Evolutionary conservation across 2,888 invertebrate genomes (phyloP), one percentile per base, ranked within the genome.

Genomic region (Sialis fuliginosa): DNA sequence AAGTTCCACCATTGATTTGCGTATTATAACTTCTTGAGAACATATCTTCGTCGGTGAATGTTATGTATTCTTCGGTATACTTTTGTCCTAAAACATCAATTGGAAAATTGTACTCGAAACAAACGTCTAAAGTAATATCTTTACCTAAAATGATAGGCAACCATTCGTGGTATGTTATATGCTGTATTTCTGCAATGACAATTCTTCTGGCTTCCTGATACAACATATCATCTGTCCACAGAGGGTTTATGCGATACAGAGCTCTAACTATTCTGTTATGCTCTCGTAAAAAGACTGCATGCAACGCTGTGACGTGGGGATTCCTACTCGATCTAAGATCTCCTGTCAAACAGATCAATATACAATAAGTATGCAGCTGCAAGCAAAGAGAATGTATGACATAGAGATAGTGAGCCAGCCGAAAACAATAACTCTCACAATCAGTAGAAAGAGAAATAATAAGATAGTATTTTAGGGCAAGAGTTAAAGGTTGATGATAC

Each of bases 101-200:
- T 37, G 2, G 1, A 37, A 5, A 12, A 37, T 37, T 10, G n/a
- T 2, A n/a, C 1, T 6, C 10, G 9, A n/a, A 9, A 41, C 13
- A 6, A 41, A 10, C 5, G 2, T 41, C 6, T 6, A n/a, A 41
- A 12, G 6, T 41, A 30, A 12, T 13, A 12, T 6, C 13, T n/a
- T 41, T 42, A 42, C 42, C 42, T 7, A 42, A 31, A 31, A 42
- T 22, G 8, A 30, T 8, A 5, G 42, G 42, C 8, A 42, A 22
- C 42, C 42, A 42, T 8, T 42, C 42, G 31, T 42, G 7, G 8
- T 42, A 42, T 9, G 42, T 42, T 31, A 42, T 32, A 42, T 42
- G 42, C 10, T 42, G 42, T 6, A 42, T 42, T 42, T 42, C 42
- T 8, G 42, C 42, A 30, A 42, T 42, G 4, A 42, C 42, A 42